Evolutionary conservation across 2,888 invertebrate species (phyloP).

Genomic region (Colletes collaris): DNA sequence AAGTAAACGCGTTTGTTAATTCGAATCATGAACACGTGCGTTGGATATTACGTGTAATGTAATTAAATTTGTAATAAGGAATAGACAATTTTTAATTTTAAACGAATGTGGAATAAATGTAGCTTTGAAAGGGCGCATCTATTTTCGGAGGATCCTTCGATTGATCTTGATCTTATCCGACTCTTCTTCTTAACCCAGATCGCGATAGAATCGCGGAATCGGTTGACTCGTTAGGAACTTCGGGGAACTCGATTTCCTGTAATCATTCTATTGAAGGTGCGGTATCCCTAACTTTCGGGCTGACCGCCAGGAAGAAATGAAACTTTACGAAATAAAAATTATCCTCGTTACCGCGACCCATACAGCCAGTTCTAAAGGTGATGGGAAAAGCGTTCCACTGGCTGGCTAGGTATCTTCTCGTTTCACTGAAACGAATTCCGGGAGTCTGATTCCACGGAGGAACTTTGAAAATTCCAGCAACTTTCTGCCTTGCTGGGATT

Average conservation of each 20-base stretch:
- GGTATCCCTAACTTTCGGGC: slow-evolving; percentile 26
- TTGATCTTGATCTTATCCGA: slow-evolving; percentile 17
- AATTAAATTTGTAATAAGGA: too few relatives aligned
- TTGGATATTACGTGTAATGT: too few relatives aligned
- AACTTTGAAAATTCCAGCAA: slow-evolving; percentile 49
- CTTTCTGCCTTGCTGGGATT: slow-evolving; percentile 8
- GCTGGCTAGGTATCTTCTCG: slow-evolving; percentile 12
- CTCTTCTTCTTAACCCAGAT: slow-evolving; percentile 1
- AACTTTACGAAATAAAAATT: slow-evolving; percentile 68
- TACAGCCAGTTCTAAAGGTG: slow-evolving; percentile 23
- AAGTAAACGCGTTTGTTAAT: too few relatives aligned
- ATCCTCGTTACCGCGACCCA: slow-evolving; percentile 45
- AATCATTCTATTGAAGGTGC: slow-evolving; percentile 42
- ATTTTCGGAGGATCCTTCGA: too few relatives aligned
- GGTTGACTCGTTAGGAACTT: slow-evolving; percentile 43
- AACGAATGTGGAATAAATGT: too few relatives aligned
- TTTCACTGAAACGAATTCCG: slow-evolving; percentile 47
- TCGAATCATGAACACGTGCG: too few relatives aligned
- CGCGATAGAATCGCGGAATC: slow-evolving; percentile 32
- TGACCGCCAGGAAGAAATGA: slow-evolving; percentile 26
- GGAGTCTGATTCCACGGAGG: slow-evolving; percentile 30
- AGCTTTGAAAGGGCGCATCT: too few relatives aligned
- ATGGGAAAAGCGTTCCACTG: slow-evolving; percentile 38
- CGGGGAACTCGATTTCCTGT: slow-evolving; percentile 49
- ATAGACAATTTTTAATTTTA: too few relatives aligned